Evolutionary conservation across 2,113 vertebrate species (phyloP).

Genomic region (Pseudonaja textilis): DNA sequence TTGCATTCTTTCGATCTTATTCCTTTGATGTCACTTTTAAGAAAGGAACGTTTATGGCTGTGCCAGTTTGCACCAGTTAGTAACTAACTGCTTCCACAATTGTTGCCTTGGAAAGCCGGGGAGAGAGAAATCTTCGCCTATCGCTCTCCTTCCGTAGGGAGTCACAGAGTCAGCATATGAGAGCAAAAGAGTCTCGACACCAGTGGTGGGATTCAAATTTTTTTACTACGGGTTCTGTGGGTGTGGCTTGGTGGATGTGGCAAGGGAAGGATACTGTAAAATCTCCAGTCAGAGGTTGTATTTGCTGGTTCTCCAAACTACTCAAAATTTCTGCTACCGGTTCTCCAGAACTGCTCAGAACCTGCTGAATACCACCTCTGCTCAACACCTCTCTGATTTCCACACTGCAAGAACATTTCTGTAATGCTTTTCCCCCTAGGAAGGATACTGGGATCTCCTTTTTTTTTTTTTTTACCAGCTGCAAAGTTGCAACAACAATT

Average conservation of each 20-base stretch:
- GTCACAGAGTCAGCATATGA: background rate
- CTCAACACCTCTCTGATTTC: background rate
- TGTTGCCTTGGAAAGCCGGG: background rate
- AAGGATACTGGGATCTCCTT: background rate
- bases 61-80: background rate
- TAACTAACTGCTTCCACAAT: background rate
- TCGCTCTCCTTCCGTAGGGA: background rate
- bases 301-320: too few species aligned
- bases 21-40: background rate
- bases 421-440: background rate
- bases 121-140: background rate
- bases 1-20: background rate
- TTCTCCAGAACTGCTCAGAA: too few species aligned
- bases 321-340: too few species aligned
- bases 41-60: background rate
- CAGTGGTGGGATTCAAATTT: too few species aligned
- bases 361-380: too few species aligned
- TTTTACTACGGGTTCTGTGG: too few species aligned
- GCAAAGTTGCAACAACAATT: background rate
- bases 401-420: background rate
- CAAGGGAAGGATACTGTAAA: too few species aligned
- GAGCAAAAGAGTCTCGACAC: background rate
- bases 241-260: too few species aligned
- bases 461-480: background rate
- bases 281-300: too few species aligned